Evolutionary conservation across 2,113 vertebrate species (phyloP), one percentile per base, ranked within the genome.

Genomic region (Peromyscus polionotus): DNA sequence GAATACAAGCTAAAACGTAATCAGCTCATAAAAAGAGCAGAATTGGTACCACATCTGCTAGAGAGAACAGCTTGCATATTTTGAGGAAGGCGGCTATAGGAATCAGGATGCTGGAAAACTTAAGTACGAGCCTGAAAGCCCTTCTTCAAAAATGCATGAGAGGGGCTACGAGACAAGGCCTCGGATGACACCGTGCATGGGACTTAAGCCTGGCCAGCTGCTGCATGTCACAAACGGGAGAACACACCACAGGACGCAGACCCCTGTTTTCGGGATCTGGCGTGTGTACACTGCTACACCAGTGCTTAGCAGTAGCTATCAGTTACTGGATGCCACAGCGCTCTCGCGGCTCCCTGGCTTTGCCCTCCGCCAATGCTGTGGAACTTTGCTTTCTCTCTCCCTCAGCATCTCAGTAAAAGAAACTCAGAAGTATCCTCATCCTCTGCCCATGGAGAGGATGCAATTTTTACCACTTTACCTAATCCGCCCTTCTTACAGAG

Each of bases 1-100:
- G 57, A 97, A 95, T 79, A 81, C 88, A 96, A 94, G 90, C 91
- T 98, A 90, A 79, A 76, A 93, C 76, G 83, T 91, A 93, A 93
- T 98, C 96, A 80, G 91, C 93, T 98, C 72, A 90, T 9, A 68
- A 61, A 88, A 94, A 86, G 14, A 88, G 68, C 42, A 88, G 83
- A 89, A 94, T n/a, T 22, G 51, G 57, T 63, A 68, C 31, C 8
- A 31, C 45, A 3, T 20, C 12, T 42, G 24, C 28, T 57, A 45
- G 70, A 7, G 20, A 76, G 6, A 42, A 31, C 51, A 76, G 90
- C 22, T 63, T 68, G 95, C 28, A 3, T 75, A 72, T 0, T 31
- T 20, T 36, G 1, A 4, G 95, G 70, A 42, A 96, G 14, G 42
- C n/a, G 31, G 28, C 0, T 68, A 48, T 3, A 57, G 79, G 73